Evolutionary conservation across 2,888 invertebrate species (phyloP), one percentile per base, ranked within the genome.

Genomic region (Hypena proboscidalis): DNA sequence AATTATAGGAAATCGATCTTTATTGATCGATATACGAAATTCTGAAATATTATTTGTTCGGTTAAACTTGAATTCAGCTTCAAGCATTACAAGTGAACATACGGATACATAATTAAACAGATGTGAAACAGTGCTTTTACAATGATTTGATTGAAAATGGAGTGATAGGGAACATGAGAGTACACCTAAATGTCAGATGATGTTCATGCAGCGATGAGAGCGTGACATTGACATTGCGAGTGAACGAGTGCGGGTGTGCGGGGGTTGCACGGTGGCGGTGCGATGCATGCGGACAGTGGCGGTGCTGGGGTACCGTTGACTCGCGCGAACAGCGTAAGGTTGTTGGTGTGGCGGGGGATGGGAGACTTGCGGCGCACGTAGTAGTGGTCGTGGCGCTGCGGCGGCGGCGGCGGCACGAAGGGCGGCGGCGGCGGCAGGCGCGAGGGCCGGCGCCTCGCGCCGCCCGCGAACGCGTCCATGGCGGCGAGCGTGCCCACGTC

Each of bases 401-500:
- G 88, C 69, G 89, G 89, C 59, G 87, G 89, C 69, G 88, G 89
- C 55, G 88, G 88, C 76, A 87, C 84, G 80, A 83, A 83, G 72
- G 86, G 86, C 80, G 88, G 89, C 75, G 89, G 89, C 67, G 89
- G 90, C 68, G 89, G 89, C 70, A 89, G 80, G 68, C 87, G 85
- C 60, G 86, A 75, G 71, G 85, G 83, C 79, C 87, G 77, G 47
- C 89, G 87, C 83, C 90, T 74, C 70, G 88, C 88, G 83, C 89
- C 90, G 86, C 87, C 89, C 78, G 86, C 90, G 83, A 86, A 90
- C 79, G 86, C 90, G 84, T 88, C 90, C 89, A 87, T 90, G 66
- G 87, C 90, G 79, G 88, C 90, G 82, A 90, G 90, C 86, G 90
- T 90, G 81, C 88, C 90, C 75, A 90, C 90, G 86, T 89, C 89